Conservation (phyloP, 1,140 invertebrate species). For the Lordiphosa collinella region DNA sequence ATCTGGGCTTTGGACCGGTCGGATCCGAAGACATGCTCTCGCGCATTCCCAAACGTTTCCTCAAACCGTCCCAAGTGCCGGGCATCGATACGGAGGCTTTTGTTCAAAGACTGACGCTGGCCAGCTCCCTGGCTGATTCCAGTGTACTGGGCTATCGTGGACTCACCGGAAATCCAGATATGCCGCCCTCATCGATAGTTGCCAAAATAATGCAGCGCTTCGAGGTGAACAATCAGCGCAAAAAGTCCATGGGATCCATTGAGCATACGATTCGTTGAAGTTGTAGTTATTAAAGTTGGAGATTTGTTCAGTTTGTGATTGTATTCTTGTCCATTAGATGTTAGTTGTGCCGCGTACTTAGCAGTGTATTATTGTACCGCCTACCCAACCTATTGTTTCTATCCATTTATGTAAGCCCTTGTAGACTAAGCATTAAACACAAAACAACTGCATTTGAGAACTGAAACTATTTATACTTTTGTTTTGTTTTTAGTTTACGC, state of each 20-base stretch:
- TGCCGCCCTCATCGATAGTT: slow-evolving; percentile 73
- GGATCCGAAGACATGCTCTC: slow-evolving; percentile 80
- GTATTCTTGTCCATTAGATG: slow-evolving; percentile 65
- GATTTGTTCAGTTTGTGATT: slow-evolving; percentile 44
- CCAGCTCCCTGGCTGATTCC: slow-evolving; percentile 82
- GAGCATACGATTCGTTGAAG: slow-evolving; percentile 41
- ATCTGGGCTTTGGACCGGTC: slow-evolving; percentile 83
- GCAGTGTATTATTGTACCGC: slow-evolving; percentile 41
- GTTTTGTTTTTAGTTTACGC: not conserved
- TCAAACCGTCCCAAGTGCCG: slow-evolving; percentile 83
- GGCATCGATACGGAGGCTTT: slow-evolving; percentile 84
- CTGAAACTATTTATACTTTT: not conserved
- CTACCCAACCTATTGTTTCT: slow-evolving; percentile 16
- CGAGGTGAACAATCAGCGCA: slow-evolving; percentile 75
- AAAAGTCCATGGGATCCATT: slow-evolving; percentile 71
- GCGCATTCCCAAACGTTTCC: slow-evolving; percentile 84
- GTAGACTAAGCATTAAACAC: slow-evolving; percentile 32
- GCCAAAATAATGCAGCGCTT: slow-evolving; percentile 78
- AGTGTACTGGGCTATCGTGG: slow-evolving; percentile 84
- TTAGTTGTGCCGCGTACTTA: slow-evolving; percentile 66
- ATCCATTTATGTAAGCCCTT: slow-evolving; percentile 19
- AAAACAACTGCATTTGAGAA: slow-evolving; percentile 17
- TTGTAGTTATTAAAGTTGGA: slow-evolving; percentile 9
- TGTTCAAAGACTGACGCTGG: slow-evolving; percentile 82
- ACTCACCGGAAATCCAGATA: slow-evolving; percentile 81